Evolutionary conservation across 1,140 invertebrate species (phyloP), one percentile per base, ranked within the genome.

Genomic region (Euura lappo): DNA sequence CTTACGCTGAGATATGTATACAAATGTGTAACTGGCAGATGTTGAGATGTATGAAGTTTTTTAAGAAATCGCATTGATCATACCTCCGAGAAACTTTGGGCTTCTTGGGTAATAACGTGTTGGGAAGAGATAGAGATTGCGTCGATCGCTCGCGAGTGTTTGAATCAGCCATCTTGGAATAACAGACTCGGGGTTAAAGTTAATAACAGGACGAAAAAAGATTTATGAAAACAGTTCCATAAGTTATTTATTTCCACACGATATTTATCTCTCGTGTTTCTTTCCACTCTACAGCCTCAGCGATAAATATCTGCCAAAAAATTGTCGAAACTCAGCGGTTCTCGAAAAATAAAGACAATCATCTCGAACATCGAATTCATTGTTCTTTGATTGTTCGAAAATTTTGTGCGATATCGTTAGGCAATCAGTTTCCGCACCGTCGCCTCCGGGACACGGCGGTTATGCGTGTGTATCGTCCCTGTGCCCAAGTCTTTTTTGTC

Each of bases 211-310:
- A 28, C 28, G 28, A 8, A 60, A 60, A 6, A n/a, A 60, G 51
- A 60, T 60, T 60, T 60, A 60, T 60, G 51, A n/a, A 60, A 28
- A 28, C 28, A 28, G 28, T 60, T n/a, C 51, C 51, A 11, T 60
- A 60, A 60, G 51, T 60, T 60, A 60, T 60, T 60, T 60, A 60
- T 60, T 60, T 60, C 51, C 8, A 60, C 51, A n/a, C 6, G 51
- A n/a, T 60, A 60, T 60, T 10, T 60, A 2, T n/a, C 8, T n/a
- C 8, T 60, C 51, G 51, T 8, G 4, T 11, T 60, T 60, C 51
- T 5, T 60, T 60, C 51, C 51, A 11, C 13, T 60, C 51, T 60
- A 5, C 51, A 8, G 10, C 6, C 13, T 60, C 51, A 2, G 51
- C 51, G 51, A 11, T 60, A 11, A 11, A 8, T n/a, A 60, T 60